phyloP scores from a whole-genome alignment of 2,888 invertebrate genomes.

The Sarcophaga subvicina region DNA sequence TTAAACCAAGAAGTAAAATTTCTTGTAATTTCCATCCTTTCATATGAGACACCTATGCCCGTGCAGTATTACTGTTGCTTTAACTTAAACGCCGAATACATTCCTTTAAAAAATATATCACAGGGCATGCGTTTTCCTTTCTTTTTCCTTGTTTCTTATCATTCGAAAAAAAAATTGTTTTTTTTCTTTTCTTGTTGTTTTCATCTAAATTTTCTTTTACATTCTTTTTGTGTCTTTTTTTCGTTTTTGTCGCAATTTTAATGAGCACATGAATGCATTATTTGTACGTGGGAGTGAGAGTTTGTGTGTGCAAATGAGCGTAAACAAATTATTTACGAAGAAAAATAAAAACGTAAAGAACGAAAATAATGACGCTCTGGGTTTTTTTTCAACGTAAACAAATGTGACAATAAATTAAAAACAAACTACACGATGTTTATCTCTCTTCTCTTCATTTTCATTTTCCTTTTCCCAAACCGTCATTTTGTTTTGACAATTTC shows the following conservation, averaged over 20 bases:
- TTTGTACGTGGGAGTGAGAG: background rate
- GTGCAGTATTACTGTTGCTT: too few relatives aligned
- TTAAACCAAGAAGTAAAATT: too few relatives aligned
- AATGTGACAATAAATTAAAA: background rate
- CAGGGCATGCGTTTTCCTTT: background rate
- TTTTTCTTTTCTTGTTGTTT: background rate
- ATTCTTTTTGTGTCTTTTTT: background rate
- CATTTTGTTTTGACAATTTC: background rate
- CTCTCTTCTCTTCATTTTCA: background rate
- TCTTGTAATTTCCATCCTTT: too few relatives aligned
- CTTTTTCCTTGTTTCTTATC: background rate
- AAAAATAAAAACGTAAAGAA: background rate
- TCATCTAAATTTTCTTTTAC: conserved; percentile 2
- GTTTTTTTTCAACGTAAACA: background rate
- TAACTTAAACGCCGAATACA: background rate
- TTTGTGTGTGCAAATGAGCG: background rate
- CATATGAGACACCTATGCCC: too few relatives aligned
- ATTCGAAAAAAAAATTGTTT: background rate
- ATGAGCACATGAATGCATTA: conserved; percentile 9
- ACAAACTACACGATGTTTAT: background rate
- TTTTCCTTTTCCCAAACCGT: background rate
- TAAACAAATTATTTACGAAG: background rate
- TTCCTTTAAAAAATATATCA: background rate
- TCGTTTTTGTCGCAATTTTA: background rate
- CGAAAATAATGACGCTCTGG: background rate